These are phyloP conservation scores for Lepisosteus osseus DNA, from an alignment of 2,113 vertebrate genomes.

Conservation along the genomic window DNA sequence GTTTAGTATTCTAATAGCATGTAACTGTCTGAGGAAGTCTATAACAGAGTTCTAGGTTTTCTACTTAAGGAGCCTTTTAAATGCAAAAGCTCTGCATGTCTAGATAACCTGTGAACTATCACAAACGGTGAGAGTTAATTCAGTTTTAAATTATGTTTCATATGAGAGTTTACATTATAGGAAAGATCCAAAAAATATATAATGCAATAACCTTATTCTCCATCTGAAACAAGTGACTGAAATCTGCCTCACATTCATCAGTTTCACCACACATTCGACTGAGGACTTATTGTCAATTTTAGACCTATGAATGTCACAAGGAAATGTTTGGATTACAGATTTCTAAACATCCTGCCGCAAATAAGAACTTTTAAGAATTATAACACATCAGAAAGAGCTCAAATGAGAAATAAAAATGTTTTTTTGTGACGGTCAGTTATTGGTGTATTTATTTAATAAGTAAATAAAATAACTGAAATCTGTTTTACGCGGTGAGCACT, in stretches of 20 bases:
- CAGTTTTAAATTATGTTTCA: neutral
- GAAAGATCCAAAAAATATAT: neutral
- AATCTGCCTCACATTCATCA: neutral
- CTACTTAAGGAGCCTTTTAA: neutral
- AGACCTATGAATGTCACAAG: neutral
- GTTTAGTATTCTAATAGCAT: constrained; percentile 2
- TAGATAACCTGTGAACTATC: neutral
- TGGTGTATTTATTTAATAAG: no score
- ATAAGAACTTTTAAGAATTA: no score
- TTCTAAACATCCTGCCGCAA: no score
- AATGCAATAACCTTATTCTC: neutral
- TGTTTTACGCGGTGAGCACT: no score
- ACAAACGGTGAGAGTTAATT: neutral
- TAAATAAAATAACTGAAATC: no score
- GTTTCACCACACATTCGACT: neutral
- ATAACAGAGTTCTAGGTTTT: neutral
- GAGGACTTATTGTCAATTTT: neutral
- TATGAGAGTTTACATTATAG: neutral
- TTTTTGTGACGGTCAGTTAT: no score
- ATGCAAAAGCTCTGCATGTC: neutral
- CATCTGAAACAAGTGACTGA: neutral
- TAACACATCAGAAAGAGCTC: no score
- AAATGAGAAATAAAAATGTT: no score
- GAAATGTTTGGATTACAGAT: no score
- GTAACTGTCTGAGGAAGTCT: constrained; percentile 12